phyloP scores from a whole-genome alignment of 1,140 invertebrate genomes.

The Mya arenaria region DNA sequence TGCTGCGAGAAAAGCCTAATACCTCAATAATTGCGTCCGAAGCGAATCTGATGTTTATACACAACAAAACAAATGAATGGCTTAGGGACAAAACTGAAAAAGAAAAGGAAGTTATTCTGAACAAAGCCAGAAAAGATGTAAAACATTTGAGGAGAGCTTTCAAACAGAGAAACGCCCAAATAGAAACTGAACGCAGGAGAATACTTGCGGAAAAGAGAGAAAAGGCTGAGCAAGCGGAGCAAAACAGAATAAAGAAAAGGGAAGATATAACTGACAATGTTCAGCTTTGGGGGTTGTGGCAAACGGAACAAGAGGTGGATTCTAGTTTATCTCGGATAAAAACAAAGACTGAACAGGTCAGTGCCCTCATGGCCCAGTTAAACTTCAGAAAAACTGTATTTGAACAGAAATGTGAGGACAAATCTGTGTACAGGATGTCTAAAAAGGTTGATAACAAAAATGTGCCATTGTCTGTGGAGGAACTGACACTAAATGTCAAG shows the following conservation, averaged over 20 bases:
- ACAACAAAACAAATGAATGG: constrained; percentile 5
- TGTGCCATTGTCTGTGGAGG: constrained; percentile 8
- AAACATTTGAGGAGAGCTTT: neutral
- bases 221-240: neutral
- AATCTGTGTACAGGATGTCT: neutral
- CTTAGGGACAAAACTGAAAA: neutral
- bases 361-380: neutral
- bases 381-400: constrained; percentile 3
- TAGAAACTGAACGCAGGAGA: neutral
- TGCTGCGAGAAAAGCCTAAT: constrained; percentile 16
- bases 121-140: neutral
- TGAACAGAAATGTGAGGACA: neutral
- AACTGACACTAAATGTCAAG: neutral
- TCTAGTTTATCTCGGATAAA: neutral
- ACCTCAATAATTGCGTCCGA: neutral
- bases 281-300: constrained; percentile 6
- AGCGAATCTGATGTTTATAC: constrained; percentile 36
- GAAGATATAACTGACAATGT: constrained; percentile 17
- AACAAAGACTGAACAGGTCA: neutral
- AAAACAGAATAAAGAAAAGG: too few species aligned
- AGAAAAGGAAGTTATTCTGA: neutral
- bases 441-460: neutral
- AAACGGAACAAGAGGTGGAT: neutral
- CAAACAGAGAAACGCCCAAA: neutral
- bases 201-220: constrained; percentile 8